phyloP scores from a whole-genome alignment of 2,888 invertebrate genomes.

The Chloroclysta siterata region DNA sequence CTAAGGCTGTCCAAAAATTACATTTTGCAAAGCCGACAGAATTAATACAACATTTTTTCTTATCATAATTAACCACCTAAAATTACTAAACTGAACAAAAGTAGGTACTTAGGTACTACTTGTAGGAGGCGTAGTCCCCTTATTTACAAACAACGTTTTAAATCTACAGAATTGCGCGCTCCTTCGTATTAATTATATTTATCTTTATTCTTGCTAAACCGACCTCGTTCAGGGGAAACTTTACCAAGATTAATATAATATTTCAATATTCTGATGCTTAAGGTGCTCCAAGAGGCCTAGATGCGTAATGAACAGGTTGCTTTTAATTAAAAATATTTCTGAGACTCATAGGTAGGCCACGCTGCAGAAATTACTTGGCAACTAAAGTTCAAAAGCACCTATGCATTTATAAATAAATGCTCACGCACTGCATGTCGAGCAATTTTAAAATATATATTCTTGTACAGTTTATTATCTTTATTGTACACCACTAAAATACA shows the following conservation, averaged over 20 bases:
- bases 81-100: slow-evolving; percentile 1
- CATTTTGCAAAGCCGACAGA: no score
- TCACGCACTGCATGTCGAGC: no score
- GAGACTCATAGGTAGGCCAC: slow-evolving; percentile 26
- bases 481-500: no score
- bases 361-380: slow-evolving; percentile 10
- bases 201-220: slow-evolving; percentile 24
- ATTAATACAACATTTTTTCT: neutral
- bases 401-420: neutral
- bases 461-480: no score
- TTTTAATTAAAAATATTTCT: slow-evolving; percentile 59
- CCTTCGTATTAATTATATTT: slow-evolving; percentile 13
- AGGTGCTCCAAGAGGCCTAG: slow-evolving; percentile 22
- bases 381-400: neutral
- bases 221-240: slow-evolving; percentile 14
- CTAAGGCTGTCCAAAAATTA: no score
- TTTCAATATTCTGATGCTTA: slow-evolving; percentile 28
- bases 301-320: slow-evolving; percentile 41
- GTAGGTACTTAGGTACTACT: neutral
- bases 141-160: slow-evolving; percentile 35
- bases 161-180: slow-evolving; percentile 14
- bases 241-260: slow-evolving; percentile 27
- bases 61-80: neutral
- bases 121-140: slow-evolving; percentile 1
- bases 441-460: no score